phyloP scores from a whole-genome alignment of 2,797 vertebrate genomes.

The Gila robusta region DNA sequence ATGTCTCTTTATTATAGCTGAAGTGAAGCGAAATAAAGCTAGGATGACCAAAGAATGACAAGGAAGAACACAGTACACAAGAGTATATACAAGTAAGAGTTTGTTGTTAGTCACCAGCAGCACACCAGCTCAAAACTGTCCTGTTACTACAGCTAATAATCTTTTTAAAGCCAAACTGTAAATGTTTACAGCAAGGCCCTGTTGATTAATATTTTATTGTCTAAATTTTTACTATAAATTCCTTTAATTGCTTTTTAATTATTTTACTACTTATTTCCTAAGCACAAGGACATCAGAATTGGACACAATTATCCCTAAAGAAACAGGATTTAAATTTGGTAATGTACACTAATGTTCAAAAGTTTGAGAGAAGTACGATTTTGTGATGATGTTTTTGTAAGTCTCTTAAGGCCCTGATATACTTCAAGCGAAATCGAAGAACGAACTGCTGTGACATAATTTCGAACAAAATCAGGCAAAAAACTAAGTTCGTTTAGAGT shows the following conservation, averaged over 20 bases:
- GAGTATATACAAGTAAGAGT: not conserved
- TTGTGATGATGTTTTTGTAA: not conserved
- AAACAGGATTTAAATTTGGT: not conserved
- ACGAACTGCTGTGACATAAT: too few relatives aligned
- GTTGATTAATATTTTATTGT: not conserved
- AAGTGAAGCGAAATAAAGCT: not conserved
- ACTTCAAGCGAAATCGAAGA: too few relatives aligned
- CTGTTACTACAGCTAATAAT: not conserved
- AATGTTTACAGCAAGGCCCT: not conserved
- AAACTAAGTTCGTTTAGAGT: too few relatives aligned
- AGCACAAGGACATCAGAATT: not conserved
- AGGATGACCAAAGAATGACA: not conserved
- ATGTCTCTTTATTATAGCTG: not conserved
- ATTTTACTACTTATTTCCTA: too few relatives aligned
- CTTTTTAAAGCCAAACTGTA: not conserved
- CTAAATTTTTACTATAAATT: not conserved
- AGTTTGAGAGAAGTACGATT: not conserved
- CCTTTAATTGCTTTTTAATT: not conserved
- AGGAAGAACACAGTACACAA: not conserved
- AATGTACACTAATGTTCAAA: not conserved
- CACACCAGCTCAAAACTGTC: not conserved
- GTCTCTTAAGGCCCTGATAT: not conserved
- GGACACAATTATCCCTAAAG: not conserved
- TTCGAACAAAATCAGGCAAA: too few relatives aligned
- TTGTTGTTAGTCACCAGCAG: not conserved